Conservation (phyloP, 2,888 invertebrate species). For the Euzophera pinguis region DNA sequence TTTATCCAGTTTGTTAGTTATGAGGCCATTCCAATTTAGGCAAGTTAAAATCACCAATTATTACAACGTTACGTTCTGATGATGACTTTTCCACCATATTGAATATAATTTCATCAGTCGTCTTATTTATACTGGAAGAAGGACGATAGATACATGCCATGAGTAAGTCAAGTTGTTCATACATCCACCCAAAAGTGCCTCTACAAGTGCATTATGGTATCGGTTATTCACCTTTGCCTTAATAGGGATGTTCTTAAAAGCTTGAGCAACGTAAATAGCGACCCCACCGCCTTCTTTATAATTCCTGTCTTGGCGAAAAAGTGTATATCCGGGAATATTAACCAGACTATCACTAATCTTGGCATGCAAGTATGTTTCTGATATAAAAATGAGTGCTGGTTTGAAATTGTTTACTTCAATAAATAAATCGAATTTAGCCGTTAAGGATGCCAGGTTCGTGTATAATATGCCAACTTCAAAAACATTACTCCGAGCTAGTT, state of each 20-base stretch:
- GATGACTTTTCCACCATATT: not conserved
- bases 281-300: not conserved
- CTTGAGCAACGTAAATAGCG: not conserved
- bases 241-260: not conserved
- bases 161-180: not conserved
- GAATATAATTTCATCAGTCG: not conserved
- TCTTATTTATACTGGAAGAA: not conserved
- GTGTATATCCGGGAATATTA: conserved; percentile 1
- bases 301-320: not conserved
- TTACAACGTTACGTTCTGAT: not conserved
- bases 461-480: not conserved
- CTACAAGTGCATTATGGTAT: not conserved
- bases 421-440: not conserved
- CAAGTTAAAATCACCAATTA: not conserved
- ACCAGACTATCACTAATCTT: not conserved
- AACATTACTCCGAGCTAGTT: not conserved
- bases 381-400: not conserved
- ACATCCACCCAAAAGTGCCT: too few species aligned
- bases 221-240: not conserved
- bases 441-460: not conserved
- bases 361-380: not conserved
- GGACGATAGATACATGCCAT: not conserved
- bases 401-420: not conserved
- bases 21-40: not conserved
- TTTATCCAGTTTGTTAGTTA: not conserved